These are phyloP conservation scores for Drosophila pandora DNA, from an alignment of 1,140 invertebrate species.

Conservation along the genomic window DNA sequence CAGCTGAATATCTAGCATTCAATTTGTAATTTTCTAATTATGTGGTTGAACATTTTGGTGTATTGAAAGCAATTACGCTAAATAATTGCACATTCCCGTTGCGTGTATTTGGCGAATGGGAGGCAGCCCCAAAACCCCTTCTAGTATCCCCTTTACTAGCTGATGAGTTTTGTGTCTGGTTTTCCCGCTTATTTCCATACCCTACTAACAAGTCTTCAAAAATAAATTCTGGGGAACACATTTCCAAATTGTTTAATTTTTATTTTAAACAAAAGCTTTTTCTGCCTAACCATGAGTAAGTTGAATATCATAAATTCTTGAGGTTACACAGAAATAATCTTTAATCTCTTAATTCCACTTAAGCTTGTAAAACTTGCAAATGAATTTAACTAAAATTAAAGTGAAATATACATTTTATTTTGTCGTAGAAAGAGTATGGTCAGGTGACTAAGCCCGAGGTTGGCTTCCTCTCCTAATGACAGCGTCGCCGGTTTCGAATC, in stretches of 20 bases:
- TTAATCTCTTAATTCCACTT: not conserved
- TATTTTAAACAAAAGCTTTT: not conserved
- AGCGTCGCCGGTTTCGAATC: conserved; percentile 40
- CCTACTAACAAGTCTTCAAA: not conserved
- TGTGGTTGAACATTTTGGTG: conserved; percentile 57
- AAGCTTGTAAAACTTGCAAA: too few species aligned
- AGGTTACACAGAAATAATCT: not conserved
- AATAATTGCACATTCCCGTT: conserved; percentile 62
- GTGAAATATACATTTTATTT: not conserved
- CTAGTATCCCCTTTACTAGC: conserved; percentile 11
- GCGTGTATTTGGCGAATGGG: conserved; percentile 34
- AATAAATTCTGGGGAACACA: not conserved
- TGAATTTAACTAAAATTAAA: too few species aligned
- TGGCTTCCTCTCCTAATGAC: conserved; percentile 35
- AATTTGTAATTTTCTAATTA: conserved; percentile 73
- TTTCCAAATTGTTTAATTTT: not conserved
- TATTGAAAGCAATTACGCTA: conserved; percentile 71
- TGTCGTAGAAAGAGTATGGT: conserved; percentile 6
- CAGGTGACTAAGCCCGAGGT: not conserved
- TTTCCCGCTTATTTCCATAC: conserved; percentile 9
- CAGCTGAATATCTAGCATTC: conserved; percentile 42
- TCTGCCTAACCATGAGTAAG: not conserved
- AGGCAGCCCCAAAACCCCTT: not conserved
- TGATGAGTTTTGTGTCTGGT: conserved; percentile 1
- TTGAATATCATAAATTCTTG: not conserved